Conservation (phyloP, 2,888 invertebrate genomes). For the Callyntrura sp. region DNA sequence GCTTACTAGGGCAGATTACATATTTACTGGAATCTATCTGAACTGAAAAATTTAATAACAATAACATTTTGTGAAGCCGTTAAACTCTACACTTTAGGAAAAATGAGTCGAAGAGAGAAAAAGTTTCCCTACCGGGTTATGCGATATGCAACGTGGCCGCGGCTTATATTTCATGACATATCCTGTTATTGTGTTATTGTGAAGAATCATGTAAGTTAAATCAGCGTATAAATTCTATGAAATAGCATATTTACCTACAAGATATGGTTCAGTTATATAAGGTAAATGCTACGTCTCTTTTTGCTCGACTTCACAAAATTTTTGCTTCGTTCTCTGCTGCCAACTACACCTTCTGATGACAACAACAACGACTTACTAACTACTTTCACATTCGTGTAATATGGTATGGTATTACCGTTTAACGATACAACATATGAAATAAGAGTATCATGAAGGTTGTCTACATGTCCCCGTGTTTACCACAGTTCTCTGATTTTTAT, state of each 20-base stretch:
- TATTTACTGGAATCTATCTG: background rate
- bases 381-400: background rate
- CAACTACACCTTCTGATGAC: constrained; percentile 27
- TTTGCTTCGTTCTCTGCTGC: constrained; percentile 50
- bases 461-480: constrained; percentile 35
- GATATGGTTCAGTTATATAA: background rate
- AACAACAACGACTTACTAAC: background rate
- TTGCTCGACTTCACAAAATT: constrained; percentile 64
- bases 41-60: background rate
- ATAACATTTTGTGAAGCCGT: background rate
- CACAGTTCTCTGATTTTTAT: constrained; percentile 48
- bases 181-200: too few species aligned
- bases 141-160: constrained; percentile 21
- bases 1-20: background rate
- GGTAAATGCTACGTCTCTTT: constrained; percentile 53
- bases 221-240: too few species aligned
- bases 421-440: background rate
- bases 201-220: constrained; percentile 50
- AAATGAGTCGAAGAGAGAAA: background rate
- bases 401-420: background rate
- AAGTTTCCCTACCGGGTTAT: background rate
- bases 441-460: constrained; percentile 8
- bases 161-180: constrained; percentile 56
- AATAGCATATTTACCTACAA: too few species aligned
- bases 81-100: background rate